phyloP scores from a whole-genome alignment of 92 coral and sea anemone species.

The Anthopleura xanthogrammica region DNA sequence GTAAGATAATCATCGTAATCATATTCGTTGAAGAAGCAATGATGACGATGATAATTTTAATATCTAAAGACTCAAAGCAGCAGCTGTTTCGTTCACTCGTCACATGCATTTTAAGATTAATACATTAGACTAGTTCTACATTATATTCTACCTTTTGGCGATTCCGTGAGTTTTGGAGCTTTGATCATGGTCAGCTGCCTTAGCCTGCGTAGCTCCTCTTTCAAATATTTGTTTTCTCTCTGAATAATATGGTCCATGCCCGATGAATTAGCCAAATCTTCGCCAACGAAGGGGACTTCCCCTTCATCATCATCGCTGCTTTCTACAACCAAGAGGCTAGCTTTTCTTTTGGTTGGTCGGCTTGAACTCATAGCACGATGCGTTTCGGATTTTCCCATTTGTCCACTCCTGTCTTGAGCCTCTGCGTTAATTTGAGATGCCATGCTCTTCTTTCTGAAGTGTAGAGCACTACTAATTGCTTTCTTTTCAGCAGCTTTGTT shows the following conservation, averaged over 20 bases:
- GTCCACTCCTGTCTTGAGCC: neutral
- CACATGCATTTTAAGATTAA: neutral
- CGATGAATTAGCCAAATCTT: neutral
- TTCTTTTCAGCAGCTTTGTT: neutral
- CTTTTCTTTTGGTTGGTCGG: neutral
- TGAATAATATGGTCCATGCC: neutral
- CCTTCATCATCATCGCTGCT: neutral
- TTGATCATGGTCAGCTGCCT: neutral
- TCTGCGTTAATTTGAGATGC: neutral
- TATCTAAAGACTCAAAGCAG: neutral
- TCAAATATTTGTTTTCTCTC: neutral
- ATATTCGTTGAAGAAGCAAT: too few relatives aligned
- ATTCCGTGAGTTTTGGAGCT: neutral
- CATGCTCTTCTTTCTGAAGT: neutral
- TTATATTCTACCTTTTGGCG: neutral
- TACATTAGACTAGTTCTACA: neutral
- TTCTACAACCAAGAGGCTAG: neutral
- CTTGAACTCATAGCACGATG: too few relatives aligned
- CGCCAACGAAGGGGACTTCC: neutral
- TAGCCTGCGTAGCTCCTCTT: neutral
- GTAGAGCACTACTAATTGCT: neutral
- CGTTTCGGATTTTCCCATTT: neutral
- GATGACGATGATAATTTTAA: too few relatives aligned
- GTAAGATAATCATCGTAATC: neutral
- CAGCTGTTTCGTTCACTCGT: neutral